Evolutionary conservation across 1,140 invertebrate species (phyloP), one percentile per base, ranked within the genome.

Genomic region (Brachionus rubens): DNA sequence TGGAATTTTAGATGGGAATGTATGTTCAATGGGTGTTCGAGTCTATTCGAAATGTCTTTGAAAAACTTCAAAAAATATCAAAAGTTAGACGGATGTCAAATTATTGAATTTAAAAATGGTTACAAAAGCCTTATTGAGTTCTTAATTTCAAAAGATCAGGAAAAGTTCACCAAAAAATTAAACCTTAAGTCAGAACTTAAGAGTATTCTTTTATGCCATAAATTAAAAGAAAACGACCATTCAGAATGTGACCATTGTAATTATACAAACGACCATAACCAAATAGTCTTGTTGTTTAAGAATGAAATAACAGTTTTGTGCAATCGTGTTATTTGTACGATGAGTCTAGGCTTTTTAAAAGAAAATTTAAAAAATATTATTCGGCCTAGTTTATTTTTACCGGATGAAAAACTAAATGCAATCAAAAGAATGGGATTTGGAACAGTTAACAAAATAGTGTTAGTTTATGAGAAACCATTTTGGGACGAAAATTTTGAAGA

Each of bases 361-460:
- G 48, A 75, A 59, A 41, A 54, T 46, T 21, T 75, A 7, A 19
- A 43, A 16, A 24, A 54, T 14, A 19, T 59, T 5, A 24, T 75
- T 30, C 5, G 10, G 10, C 72, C 72, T 1, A 50, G 19, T 14
- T 16, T 3, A 19, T 26, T 40, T n/a, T n/a, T 75, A 40, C 33
- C 33, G 3, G 14, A 59, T 0, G 50, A 40, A 12, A 75, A 75
- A 59, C 16, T 26, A 46, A 16, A 54, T 12, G 26, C 30, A 26
- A 56, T 75, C 5, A 33, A 46, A 41, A 24, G 16, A 41, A 28
- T 75, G 16, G 72, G 72, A 2, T 75, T 56, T 75, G 72, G 72
- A 3, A 75, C 72, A 14, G 46, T 75, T 16, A 75, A 75, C 33
- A 75, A 75, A 46, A 75, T 75, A 30, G 28, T 54, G 30, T 54